phyloP scores from a whole-genome alignment of 2,888 invertebrate genomes.

The Andrena trimmerana region DNA sequence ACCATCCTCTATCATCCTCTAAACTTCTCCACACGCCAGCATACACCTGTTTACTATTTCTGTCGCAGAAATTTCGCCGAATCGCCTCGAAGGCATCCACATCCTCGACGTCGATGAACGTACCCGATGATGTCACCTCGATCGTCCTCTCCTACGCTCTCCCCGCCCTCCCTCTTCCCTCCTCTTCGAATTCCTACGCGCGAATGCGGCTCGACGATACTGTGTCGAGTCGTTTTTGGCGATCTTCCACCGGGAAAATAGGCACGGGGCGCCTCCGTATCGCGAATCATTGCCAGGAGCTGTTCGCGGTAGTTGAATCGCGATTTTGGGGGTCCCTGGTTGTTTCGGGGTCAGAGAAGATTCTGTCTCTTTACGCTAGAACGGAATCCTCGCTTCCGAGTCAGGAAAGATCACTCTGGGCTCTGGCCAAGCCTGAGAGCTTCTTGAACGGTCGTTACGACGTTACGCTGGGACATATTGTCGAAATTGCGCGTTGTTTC shows the following conservation, averaged over 20 bases:
- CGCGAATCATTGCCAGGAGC: slow-evolving; percentile 53
- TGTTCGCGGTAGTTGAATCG: slow-evolving; percentile 34
- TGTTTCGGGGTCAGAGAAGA: slow-evolving; percentile 16
- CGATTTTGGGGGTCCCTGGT: slow-evolving; percentile 39
- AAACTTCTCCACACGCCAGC: not conserved
- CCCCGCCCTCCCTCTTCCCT: not conserved
- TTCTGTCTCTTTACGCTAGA: not conserved
- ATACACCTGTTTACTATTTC: not conserved
- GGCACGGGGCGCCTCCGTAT: slow-evolving; percentile 54
- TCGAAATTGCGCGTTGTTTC: not conserved
- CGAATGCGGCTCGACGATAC: slow-evolving; percentile 50
- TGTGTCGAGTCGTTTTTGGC: slow-evolving; percentile 68
- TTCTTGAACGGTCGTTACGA: not conserved
- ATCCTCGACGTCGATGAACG: slow-evolving; percentile 24
- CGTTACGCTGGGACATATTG: slow-evolving; percentile 12
- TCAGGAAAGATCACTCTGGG: slow-evolving; percentile 27
- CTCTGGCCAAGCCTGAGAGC: slow-evolving; percentile 10
- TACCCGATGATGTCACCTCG: slow-evolving; percentile 45
- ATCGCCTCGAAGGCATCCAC: not conserved
- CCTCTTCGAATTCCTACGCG: slow-evolving; percentile 51
- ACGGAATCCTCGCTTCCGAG: slow-evolving; percentile 14
- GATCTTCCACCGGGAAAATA: slow-evolving; percentile 68
- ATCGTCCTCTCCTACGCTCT: slow-evolving; percentile 10
- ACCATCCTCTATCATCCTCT: no score
- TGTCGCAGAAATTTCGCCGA: not conserved